phyloP scores from a whole-genome alignment of 1,140 invertebrate species.

The Ladona fulva region DNA sequence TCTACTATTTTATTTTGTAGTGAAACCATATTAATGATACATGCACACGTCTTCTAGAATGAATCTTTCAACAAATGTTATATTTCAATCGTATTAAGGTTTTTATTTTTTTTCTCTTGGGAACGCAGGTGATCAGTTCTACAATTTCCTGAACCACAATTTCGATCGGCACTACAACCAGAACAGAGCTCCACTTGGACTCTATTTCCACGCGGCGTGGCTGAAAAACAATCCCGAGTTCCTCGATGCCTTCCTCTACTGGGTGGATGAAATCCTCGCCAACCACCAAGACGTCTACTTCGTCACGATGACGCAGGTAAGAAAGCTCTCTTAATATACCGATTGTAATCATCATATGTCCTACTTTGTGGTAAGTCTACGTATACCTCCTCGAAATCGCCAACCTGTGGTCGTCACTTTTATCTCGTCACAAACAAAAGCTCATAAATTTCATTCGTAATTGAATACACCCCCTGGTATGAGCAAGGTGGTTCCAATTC shows the following conservation, averaged over 20 bases:
- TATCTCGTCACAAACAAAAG: background rate
- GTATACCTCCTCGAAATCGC: no score
- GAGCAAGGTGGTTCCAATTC: no score
- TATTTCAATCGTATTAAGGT: no score
- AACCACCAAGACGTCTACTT: conserved; percentile 91
- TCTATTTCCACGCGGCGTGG: conserved; percentile 95
- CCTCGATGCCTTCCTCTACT: conserved; percentile 85
- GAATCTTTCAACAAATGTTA: no score
- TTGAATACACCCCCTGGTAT: no score
- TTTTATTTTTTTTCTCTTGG: no score
- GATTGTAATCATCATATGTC: background rate
- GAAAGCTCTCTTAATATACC: conserved; percentile 10
- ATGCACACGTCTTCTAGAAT: no score
- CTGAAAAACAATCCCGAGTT: conserved; percentile 91
- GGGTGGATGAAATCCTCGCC: conserved; percentile 84
- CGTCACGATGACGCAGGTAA: conserved; percentile 83
- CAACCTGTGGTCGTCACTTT: background rate
- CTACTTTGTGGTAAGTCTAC: no score
- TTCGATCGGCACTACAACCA: conserved; percentile 92
- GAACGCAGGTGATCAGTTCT: conserved; percentile 67
- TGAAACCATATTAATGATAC: no score
- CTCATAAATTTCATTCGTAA: background rate
- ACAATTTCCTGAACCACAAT: conserved; percentile 92
- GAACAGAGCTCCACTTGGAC: conserved; percentile 83
- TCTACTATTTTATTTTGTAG: no score